Conservation (phyloP, 2,797 vertebrate species). For the Semotilus atromaculatus region DNA sequence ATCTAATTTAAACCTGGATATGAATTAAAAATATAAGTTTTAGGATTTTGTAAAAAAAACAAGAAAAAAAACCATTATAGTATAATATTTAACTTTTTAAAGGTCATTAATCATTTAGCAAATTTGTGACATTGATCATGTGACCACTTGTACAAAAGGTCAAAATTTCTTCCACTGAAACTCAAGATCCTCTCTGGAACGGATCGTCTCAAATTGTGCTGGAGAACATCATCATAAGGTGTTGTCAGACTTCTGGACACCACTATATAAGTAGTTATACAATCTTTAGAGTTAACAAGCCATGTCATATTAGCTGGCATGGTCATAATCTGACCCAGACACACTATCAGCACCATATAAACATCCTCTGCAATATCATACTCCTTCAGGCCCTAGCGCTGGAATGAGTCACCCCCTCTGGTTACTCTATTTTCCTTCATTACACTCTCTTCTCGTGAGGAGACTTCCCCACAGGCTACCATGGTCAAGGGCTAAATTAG, state of each 20-base stretch:
- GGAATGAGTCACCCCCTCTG: constrained; percentile 36
- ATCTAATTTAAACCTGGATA: no score
- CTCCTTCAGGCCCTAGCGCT: neutral
- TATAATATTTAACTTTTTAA: neutral
- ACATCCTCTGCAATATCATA: constrained; percentile 20
- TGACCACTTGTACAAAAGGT: neutral
- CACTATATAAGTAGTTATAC: neutral
- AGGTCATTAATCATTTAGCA: neutral
- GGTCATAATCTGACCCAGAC: constrained; percentile 8
- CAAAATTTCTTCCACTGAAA: neutral
- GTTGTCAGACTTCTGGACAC: neutral
- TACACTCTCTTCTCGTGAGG: constrained; percentile 34
- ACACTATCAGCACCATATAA: neutral
- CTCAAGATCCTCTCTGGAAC: neutral
- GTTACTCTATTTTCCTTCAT: constrained; percentile 41
- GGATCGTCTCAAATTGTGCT: neutral
- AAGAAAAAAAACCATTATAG: neutral
- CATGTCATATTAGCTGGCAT: neutral
- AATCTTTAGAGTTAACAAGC: neutral
- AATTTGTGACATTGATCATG: neutral
- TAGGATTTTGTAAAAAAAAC: neutral
- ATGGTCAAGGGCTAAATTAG: constrained; percentile 44
- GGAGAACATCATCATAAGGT: neutral
- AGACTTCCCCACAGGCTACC: constrained; percentile 33
- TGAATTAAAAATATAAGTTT: neutral